Evolutionary conservation across 2,113 vertebrate species (phyloP), one percentile per base, ranked within the genome.

Genomic region (Cyanistes caeruleus): DNA sequence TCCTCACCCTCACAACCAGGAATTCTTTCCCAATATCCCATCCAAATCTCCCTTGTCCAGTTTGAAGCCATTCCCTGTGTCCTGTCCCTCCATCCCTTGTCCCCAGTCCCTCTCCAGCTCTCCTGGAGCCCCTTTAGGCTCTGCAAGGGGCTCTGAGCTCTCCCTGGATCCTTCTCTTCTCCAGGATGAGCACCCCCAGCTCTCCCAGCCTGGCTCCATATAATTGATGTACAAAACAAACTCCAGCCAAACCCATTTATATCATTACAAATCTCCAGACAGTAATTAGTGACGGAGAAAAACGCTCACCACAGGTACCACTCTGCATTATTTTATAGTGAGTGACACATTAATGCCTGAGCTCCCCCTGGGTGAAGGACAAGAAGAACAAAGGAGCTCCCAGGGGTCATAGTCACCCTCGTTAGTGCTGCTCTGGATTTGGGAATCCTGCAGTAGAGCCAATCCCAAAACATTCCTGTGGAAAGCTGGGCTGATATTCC

Each of bases 1-100:
- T 41, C 20, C 0, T 11, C 62, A 41, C 8, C 15, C 37, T 59
- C 59, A 5, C 5, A 73, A 49, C 0, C 1, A 72, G 0, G 0
- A 70, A 59, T 28, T 58, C 31, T 2, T 59, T 33, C 70, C 25
- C 55, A 55, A 9, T 13, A 11, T 55, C 48, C 30, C 48, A 62
- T 1, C 3, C 2, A n/a, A n/a, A n/a, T n/a, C n/a, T n/a, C n/a
- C n/a, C n/a, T n/a, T n/a, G n/a, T n/a, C n/a, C n/a, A n/a, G n/a
- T n/a, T n/a, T n/a, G n/a, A n/a, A n/a, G n/a, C n/a, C n/a, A n/a
- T n/a, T n/a, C n/a, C n/a, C n/a, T n/a, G n/a, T n/a, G n/a, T n/a
- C n/a, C n/a, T n/a, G n/a, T n/a, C n/a, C n/a, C n/a, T n/a, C n/a
- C n/a, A n/a, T n/a, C n/a, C n/a, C n/a, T n/a, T n/a, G n/a, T n/a